phyloP scores from a whole-genome alignment of 2,888 invertebrate genomes.

The Catocala fraxini region DNA sequence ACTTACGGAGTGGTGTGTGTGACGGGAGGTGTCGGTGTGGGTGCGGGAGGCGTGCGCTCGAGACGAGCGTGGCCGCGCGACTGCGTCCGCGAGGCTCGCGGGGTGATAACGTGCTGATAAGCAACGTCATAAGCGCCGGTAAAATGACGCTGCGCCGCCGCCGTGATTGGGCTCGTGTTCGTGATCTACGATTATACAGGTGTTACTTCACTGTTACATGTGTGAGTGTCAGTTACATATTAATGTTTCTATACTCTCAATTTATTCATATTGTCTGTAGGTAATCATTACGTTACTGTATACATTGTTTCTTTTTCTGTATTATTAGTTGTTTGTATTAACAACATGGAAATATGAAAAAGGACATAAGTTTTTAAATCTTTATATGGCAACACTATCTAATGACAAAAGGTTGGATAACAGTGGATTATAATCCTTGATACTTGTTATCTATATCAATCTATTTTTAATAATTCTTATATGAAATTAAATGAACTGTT shows the following conservation, averaged over 20 bases:
- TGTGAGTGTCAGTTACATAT: constrained; percentile 3
- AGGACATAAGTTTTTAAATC: too few relatives aligned
- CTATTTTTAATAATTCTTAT: too few relatives aligned
- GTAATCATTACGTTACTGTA: background rate
- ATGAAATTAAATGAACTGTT: too few relatives aligned
- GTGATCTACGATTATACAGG: constrained; percentile 10
- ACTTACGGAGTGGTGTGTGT: constrained; percentile 40
- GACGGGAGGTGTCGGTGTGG: constrained; percentile 30
- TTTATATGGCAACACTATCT: too few relatives aligned
- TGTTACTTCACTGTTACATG: constrained; percentile 11
- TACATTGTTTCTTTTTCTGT: too few relatives aligned
- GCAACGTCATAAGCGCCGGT: constrained; percentile 61
- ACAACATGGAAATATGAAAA: too few relatives aligned
- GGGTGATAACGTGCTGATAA: constrained; percentile 84
- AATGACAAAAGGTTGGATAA: too few relatives aligned
- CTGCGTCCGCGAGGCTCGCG: constrained; percentile 80
- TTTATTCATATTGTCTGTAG: too few relatives aligned
- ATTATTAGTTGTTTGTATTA: too few relatives aligned
- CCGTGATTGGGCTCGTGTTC: constrained; percentile 3
- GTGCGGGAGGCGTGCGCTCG: constrained; percentile 59
- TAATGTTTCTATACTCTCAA: too few relatives aligned
- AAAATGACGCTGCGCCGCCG: constrained; percentile 50
- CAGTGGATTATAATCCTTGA: too few relatives aligned
- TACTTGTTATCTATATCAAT: too few relatives aligned
- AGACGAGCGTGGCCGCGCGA: constrained; percentile 73